Evolutionary conservation across 2,888 invertebrate species (phyloP), one percentile per base, ranked within the genome.

Genomic region (Drosophila neonasuta): DNA sequence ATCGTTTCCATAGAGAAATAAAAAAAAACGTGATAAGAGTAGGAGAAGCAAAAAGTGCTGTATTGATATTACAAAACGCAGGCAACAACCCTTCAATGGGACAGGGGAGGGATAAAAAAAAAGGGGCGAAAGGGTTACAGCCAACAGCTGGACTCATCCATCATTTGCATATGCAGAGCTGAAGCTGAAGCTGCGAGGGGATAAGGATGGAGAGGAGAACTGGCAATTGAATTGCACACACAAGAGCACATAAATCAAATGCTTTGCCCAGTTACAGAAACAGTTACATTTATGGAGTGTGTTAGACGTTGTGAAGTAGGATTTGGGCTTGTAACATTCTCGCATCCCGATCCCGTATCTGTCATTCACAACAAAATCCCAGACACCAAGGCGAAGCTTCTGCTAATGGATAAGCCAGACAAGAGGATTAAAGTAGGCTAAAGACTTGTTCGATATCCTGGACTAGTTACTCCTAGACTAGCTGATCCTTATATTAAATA

Each of bases 161-260:
- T 86, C 79, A 83, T 83, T 83, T 86, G 79, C 82, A 83, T 83
- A 79, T 62, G 55, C 44, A 44, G 30, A 60, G 70, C 66, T 79
- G 72, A 60, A 60, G 55, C 51, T 30, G 24, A 60, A 60, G 55
- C 51, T 30, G 24, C 9, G 32, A 24, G 3, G 34, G 15, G 13
- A 39, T 8, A 13, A 20, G 13, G 39, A 9, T 11, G 45, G 7
- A 6, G 15, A 15, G 39, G n/a, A 24, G 20, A 44, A 57, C 41
- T 42, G 71, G 49, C 60, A 64, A 65, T 68, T 50, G 45, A 59
- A 60, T 59, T 58, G 61, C 63, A 68, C 45, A 62, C 44, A 15
- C 11, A 51, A 44, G 13, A 29, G 45, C 62, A 65, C 70, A 59
- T 75, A 78, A 78, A 79, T 71, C 80, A 85, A 52, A 41, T 74